Base-by-base conservation (phyloP, 2,888 invertebrate species). In the Dorcus hopei region DNA sequence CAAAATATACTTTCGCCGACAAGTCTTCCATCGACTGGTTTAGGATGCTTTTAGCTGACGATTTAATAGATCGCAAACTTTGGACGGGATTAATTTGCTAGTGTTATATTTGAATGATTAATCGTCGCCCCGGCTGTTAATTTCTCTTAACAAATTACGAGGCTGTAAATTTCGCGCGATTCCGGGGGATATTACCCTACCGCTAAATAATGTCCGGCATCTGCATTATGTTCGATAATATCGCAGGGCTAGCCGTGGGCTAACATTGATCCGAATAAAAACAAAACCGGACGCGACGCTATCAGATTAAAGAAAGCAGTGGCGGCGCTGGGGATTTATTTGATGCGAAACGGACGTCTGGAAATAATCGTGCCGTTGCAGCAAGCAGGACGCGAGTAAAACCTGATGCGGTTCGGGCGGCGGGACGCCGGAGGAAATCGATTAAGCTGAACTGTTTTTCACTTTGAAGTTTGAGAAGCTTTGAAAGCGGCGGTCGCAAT, bases 1-100 rank as follows among this genome's bases (percentile, higher is more conserved):
- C 73, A 76, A 76, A 75, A 77, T 74, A 76, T 75, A 77, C 76
- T 77, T 76, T 73, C 74, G 73, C 70, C 69, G 69, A 70, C 72
- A 73, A 72, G 45, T 68, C 70, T 70, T 69, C 58, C 23, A 33
- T 45, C 9, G 9, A 19, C 14, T 19, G 9, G 16, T 45, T 19
- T 23, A 4, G 45, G 45, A 16, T 23, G 9, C 23, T 45, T 45
- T 45, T 19, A 45, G 45, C 19, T 9, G 23, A 45, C 14, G 19
- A 23, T 19, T 9, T 7, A 45, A 45, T 19, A 45, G 19, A 16
- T 9, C 45, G 23, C 16, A 19, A 45, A 45, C 45, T 45, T 16
- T 19, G 48, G 61, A 52, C 38, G 60, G 61, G 63, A 70, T 71
- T 70, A 69, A 72, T 72, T 68, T 70, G 64, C 58, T 61, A 54